Evolutionary conservation across 1,140 invertebrate genomes (phyloP), one percentile per base, ranked within the genome.

Genomic region (Drosophila sp.): DNA sequence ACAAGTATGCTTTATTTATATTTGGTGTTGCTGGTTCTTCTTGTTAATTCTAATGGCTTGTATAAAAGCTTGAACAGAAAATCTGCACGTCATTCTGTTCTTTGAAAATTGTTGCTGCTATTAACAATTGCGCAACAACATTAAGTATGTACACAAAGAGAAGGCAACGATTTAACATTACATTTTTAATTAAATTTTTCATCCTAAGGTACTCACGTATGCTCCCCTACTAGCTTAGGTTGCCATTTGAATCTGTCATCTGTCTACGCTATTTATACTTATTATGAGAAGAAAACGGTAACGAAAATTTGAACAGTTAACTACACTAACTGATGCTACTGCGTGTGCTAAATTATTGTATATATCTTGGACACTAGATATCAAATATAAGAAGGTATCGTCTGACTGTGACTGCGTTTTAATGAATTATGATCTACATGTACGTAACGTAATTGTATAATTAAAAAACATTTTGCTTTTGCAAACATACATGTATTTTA

Each of bases 141-240:
- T 16, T 45, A 58, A 58, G 29, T 57, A 56, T 48, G 58, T 67
- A 46, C 50, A 62, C 59, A 67, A 63, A 51, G 71, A 62, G 74
- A 67, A 63, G 63, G 46, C 54, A 64, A 59, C 58, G 27, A 46
- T 64, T 34, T 21, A 40, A 43, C 25, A 48, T 63, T 51, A 11
- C 21, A 51, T 57, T 63, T 57, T 50, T 61, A 25, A 13, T 50
- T 63, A 41, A 48, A 57, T 40, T 50, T 36, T 76, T 66, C 40
- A 63, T 72, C 54, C 83, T 87, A 89, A 89, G 84, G 83, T 89
- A 89, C 83, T 87, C 79, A 80, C 69, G 84, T 89, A 89, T 89
- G 73, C 73, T 67, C 14, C 67, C 14, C 67, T 72, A 66, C 48
- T 48, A 56, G 43, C 18, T 63, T 76, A 78, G 62, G 58, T 61